A percentile compares a stretch with the other conserved stretches of the same genome.
These are phyloP conservation scores for Phengaris arion DNA, from an alignment of 2,888 invertebrate species.

Conservation along the genomic window DNA sequence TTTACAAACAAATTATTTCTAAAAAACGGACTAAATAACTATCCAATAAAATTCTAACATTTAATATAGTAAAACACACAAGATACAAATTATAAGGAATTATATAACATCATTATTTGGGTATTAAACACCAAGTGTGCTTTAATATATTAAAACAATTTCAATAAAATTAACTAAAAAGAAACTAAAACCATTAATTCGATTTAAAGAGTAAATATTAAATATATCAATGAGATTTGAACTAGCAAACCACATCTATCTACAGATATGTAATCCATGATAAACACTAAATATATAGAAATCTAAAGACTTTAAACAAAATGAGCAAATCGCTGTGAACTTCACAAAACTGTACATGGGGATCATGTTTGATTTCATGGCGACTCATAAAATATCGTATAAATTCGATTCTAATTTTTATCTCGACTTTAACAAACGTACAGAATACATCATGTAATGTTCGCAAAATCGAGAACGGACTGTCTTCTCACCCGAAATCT, in stretches of 20 bases:
- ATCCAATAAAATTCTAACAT: slow-evolving; percentile 42
- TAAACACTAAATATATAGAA: slow-evolving; percentile 76
- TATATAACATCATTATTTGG: slow-evolving; percentile 47
- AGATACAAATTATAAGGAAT: slow-evolving; percentile 40
- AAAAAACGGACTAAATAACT: slow-evolving; percentile 44
- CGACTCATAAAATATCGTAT: not conserved
- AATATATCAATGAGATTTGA: slow-evolving; percentile 75
- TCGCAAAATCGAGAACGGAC: no score
- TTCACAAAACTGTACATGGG: not conserved
- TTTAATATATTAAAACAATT: slow-evolving; percentile 33
- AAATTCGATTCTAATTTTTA: not conserved
- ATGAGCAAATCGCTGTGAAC: not conserved
- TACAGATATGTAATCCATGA: slow-evolving; percentile 80
- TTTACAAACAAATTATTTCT: slow-evolving; percentile 43
- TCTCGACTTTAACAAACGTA: not conserved
- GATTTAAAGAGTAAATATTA: slow-evolving; percentile 68
- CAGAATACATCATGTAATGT: not conserved
- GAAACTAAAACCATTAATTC: slow-evolving; percentile 49
- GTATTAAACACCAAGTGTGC: slow-evolving; percentile 37
- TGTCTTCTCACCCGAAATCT: no score
- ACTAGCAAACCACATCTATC: slow-evolving; percentile 79
- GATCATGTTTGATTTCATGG: no score
- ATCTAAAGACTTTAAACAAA: slow-evolving; percentile 18
- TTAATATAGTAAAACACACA: slow-evolving; percentile 55
- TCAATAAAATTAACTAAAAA: slow-evolving; percentile 32